Evolutionary conservation across 2,113 vertebrate genomes (phyloP).

Genomic region (Notechis scutatus): DNA sequence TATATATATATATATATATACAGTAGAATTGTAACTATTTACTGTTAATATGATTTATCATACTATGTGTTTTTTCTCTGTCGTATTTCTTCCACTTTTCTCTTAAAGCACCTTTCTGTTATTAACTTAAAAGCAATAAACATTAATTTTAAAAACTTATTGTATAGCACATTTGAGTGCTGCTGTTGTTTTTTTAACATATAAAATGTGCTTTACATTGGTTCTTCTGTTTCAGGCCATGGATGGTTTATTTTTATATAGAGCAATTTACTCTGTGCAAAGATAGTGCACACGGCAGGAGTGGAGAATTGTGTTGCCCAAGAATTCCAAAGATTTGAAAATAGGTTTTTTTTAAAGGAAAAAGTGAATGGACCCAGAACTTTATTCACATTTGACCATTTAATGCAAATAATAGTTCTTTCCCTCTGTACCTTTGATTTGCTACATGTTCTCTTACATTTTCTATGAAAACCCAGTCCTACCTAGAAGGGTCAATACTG

Average conservation of each 20-base stretch:
- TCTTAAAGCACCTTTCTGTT: background rate
- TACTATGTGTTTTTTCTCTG: background rate
- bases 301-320: background rate
- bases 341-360: background rate
- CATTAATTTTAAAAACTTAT: background rate
- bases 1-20: background rate
- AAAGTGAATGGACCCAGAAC: background rate
- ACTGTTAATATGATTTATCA: background rate
- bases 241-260: background rate
- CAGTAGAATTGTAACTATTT: background rate
- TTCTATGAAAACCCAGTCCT: background rate
- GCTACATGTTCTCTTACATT: background rate
- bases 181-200: background rate
- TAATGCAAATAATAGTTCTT: background rate
- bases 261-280: background rate
- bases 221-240: slow-evolving; percentile 27
- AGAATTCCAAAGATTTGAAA: background rate
- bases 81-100: background rate
- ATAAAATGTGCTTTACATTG: background rate
- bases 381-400: background rate
- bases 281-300: background rate
- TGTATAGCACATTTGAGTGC: background rate
- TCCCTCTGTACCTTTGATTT: background rate
- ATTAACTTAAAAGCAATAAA: background rate
- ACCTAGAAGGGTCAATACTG: background rate